A percentile compares a stretch with the other conserved stretches of the same genome.
Conservation (phyloP, 1,140 invertebrate genomes). For the Elysia chlorotica region DNA sequence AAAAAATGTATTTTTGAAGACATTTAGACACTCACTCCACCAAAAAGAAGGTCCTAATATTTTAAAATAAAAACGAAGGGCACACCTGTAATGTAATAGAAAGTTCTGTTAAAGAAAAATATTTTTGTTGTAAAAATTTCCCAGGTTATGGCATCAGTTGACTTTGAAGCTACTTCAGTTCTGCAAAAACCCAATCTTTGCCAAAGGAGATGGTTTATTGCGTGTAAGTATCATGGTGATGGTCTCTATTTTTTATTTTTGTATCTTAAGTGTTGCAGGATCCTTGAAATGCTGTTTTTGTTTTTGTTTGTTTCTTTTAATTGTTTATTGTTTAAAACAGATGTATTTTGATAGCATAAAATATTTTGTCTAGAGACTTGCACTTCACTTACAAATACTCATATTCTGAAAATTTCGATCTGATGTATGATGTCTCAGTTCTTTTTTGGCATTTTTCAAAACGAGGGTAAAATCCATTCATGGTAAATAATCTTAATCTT, state of each 20-base stretch:
- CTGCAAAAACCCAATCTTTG: slow-evolving; percentile 79
- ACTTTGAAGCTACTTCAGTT: slow-evolving; percentile 84
- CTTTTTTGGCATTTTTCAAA: too few relatives aligned
- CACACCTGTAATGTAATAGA: not conserved
- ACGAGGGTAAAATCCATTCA: too few relatives aligned
- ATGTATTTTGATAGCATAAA: too few relatives aligned
- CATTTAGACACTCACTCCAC: not conserved
- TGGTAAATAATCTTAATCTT: too few relatives aligned
- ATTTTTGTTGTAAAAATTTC: slow-evolving; percentile 15
- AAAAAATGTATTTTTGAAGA: not conserved
- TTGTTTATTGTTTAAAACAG: slow-evolving; percentile 4
- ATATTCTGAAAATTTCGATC: too few relatives aligned
- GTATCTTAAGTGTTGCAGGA: not conserved
- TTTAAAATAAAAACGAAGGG: not conserved
- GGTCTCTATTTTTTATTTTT: not conserved
- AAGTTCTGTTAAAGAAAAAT: not conserved
- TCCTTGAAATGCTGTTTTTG: not conserved
- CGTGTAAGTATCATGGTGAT: slow-evolving; percentile 49
- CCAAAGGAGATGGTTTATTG: slow-evolving; percentile 77
- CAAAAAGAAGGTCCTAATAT: not conserved
- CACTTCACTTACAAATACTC: too few relatives aligned
- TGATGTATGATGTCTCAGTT: too few relatives aligned
- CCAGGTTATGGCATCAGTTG: slow-evolving; percentile 93
- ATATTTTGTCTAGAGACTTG: too few relatives aligned
- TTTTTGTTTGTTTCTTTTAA: too few relatives aligned